phyloP scores from a whole-genome alignment of 53 echinoderm and acorn worm genomes.

The Luidia sarsii region DNA sequence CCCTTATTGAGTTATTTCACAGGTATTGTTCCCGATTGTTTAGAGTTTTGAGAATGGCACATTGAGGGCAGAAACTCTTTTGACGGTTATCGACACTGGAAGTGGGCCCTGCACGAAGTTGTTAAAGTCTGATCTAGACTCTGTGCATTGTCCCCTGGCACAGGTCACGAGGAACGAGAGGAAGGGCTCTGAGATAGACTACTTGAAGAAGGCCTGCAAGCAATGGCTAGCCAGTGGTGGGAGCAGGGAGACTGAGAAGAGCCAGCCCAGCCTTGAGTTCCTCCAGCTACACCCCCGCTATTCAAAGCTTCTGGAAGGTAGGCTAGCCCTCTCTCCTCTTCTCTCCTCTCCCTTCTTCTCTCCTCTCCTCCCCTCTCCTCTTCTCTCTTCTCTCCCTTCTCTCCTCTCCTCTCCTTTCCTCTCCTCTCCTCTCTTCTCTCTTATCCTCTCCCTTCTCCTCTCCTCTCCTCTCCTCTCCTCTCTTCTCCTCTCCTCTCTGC shows the following conservation, averaged over 20 bases:
- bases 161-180: constrained; percentile 75
- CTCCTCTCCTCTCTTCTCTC: not conserved
- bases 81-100: too few species aligned
- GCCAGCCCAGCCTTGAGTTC: constrained; percentile 71
- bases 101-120: too few species aligned
- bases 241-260: constrained; percentile 67
- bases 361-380: not conserved
- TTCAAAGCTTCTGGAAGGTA: constrained; percentile 64
- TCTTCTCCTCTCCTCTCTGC: not conserved
- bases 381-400: not conserved
- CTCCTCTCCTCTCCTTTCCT: not conserved
- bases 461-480: not conserved
- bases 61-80: too few species aligned
- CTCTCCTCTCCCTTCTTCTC: not conserved
- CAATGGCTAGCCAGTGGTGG: constrained; percentile 93
- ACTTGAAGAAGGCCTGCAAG: constrained; percentile 75
- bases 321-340: not conserved
- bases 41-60: too few species aligned
- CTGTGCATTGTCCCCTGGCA: too few species aligned
- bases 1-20: too few species aligned
- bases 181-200: constrained; percentile 89
- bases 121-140: too few species aligned
- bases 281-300: constrained; percentile 71
- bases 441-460: not conserved
- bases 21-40: too few species aligned